A percentile compares a stretch with the other conserved stretches of the same genome.
Evolutionary conservation across 2,797 vertebrate genomes (phyloP).

Genomic region (Cyclura pinguis): DNA sequence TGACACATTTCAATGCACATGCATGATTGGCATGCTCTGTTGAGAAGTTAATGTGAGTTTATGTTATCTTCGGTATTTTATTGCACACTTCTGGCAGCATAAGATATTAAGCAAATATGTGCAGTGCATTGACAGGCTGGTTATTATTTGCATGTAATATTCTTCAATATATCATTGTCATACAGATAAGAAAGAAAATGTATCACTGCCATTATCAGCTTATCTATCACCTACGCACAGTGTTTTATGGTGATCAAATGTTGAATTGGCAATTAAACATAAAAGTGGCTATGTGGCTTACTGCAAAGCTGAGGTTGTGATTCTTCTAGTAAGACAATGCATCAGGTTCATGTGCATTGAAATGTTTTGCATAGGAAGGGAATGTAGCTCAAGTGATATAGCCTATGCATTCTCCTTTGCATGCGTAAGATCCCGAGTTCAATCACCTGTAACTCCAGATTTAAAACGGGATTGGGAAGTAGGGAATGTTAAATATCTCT

Average conservation of each 20-base stretch:
- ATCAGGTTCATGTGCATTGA: neutral
- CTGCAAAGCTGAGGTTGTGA: neutral
- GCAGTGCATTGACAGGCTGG: neutral
- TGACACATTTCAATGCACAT: slow-evolving; percentile 25
- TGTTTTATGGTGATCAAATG: neutral
- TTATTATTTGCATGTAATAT: neutral
- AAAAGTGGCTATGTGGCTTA: neutral
- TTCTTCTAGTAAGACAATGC: neutral
- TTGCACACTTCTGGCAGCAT: neutral
- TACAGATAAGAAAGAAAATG: neutral
- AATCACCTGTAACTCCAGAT: neutral
- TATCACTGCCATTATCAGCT: neutral
- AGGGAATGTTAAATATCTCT: neutral
- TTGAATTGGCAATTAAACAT: neutral
- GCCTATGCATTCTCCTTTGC: neutral
- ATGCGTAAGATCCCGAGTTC: neutral
- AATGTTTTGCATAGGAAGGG: neutral
- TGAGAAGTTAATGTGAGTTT: neutral
- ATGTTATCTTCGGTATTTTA: neutral
- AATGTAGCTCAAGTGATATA: neutral
- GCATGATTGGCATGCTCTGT: slow-evolving; percentile 1
- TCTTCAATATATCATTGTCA: neutral
- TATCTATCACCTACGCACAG: fast-evolving
- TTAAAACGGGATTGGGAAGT: neutral
- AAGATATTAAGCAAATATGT: neutral